Evolutionary conservation across 2,113 vertebrate species (phyloP), one percentile per base, ranked within the genome.

Genomic region (Eira barbara): DNA sequence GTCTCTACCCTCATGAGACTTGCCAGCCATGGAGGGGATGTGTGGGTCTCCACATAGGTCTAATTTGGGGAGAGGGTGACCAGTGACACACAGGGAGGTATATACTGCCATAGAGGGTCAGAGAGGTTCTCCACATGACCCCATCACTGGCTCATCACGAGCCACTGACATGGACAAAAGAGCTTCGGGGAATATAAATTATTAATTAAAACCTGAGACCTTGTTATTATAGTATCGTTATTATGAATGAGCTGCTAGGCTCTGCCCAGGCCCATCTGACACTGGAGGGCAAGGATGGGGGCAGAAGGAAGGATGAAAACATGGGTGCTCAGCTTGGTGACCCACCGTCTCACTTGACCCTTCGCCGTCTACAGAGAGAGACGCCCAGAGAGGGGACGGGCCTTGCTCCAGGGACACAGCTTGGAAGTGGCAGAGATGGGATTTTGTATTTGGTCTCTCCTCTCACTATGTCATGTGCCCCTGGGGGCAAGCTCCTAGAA

Each of bases 31-130:
- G 7, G 7, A 29, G 63, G 27, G 42, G 52, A 13, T 52, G 27
- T 27, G 2, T 2, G 0, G 3, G 0, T 11, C 17, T 20, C 61
- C 34, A 27, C 2, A 0, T 1, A 25, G 10, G 10, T 81, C 94
- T 52, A 3, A 80, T 3, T 3, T 15, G 63, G 42, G 14, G 74
- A 61, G 2, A 57, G 8, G 57, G 34, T 27, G 65, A 23, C 63
- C 89, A 18, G 55, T 0, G 8, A 21, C 63, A n/a, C 9, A 39
- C 23, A 69, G 2, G 15, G 49, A 15, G 27, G 25, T 42, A 11
- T 4, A 13, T 2, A 4, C 14, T 11, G 18, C 39, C 0, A 0
- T 34, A 39, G 49, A 36, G 49, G 42, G 5, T 39, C 52, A 25
- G 45, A n/a, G 52, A 45, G 17, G 10, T 2, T 45, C 31, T 52